A percentile compares a stretch with the other conserved stretches of the same genome.
Conservation (phyloP, 2,797 vertebrate genomes). For the Acipenser ruthenus region DNA sequence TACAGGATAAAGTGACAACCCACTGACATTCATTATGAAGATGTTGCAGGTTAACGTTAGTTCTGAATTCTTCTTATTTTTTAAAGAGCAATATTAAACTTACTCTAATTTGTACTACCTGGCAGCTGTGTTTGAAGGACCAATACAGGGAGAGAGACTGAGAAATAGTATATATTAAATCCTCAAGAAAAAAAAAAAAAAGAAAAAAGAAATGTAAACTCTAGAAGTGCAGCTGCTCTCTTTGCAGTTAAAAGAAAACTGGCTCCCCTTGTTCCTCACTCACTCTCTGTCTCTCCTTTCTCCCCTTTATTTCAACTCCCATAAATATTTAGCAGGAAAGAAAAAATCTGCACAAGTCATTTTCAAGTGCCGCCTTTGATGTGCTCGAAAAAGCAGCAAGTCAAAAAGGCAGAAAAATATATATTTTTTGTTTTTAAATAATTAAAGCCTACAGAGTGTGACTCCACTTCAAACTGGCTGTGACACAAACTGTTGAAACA, state of each 20-base stretch:
- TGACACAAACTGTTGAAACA: slow-evolving; percentile 23
- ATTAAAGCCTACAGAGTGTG: slow-evolving; percentile 14
- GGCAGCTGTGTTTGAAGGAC: too few species aligned
- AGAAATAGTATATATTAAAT: background rate
- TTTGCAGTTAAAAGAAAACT: background rate
- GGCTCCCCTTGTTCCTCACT: slow-evolving; percentile 11
- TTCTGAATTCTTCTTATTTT: too few species aligned
- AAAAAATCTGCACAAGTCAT: slow-evolving; percentile 1
- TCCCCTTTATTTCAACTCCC: background rate
- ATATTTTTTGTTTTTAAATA: slow-evolving; percentile 11
- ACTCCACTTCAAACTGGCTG: slow-evolving; percentile 17
- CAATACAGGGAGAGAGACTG: background rate
- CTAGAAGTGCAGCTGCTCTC: background rate
- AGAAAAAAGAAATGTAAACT: background rate
- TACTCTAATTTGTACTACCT: too few species aligned
- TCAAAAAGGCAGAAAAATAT: background rate
- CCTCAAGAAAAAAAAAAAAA: background rate
- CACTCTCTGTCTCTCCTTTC: slow-evolving; percentile 4
- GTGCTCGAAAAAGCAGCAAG: slow-evolving; percentile 2
- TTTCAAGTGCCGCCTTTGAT: slow-evolving; percentile 14
- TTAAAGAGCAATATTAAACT: too few species aligned
- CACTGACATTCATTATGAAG: too few species aligned
- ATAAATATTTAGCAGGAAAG: slow-evolving; percentile 19
- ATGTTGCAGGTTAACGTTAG: too few species aligned
- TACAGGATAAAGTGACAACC: too few species aligned